Evolutionary conservation across 2,888 invertebrate species (phyloP).

Genomic region (Disparrhopalites patrizii): DNA sequence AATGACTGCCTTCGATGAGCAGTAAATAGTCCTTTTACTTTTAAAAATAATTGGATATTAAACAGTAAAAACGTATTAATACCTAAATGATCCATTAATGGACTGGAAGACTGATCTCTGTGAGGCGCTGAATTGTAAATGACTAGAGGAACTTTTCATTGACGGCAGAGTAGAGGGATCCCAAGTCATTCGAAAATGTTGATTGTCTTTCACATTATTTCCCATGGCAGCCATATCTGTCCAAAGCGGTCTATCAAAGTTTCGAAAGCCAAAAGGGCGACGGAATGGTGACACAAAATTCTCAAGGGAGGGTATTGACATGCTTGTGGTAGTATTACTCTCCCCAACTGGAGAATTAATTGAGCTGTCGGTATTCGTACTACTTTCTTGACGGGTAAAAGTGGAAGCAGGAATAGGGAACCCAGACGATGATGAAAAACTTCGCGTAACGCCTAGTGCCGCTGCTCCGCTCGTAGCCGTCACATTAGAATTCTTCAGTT

Average conservation of each 20-base stretch:
- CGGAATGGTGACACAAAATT: constrained; percentile 40
- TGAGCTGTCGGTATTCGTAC: constrained; percentile 12
- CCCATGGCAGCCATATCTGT: constrained; percentile 42
- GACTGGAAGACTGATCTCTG: constrained; percentile 41
- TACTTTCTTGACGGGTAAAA: constrained; percentile 17
- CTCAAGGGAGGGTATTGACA: constrained; percentile 32
- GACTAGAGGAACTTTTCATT: constrained; percentile 38
- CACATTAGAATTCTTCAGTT: constrained; percentile 16
- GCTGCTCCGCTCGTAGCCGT: background rate
- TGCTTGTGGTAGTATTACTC: constrained; percentile 4
- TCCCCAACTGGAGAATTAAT: constrained; percentile 24
- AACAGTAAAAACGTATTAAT: background rate
- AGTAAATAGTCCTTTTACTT: background rate
- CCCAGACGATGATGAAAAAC: constrained; percentile 44
- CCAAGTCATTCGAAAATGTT: constrained; percentile 41
- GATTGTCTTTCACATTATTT: constrained; percentile 27
- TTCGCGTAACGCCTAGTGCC: constrained; percentile 40
- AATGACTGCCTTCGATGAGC: too few relatives aligned
- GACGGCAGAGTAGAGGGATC: constrained; percentile 37
- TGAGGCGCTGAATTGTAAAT: constrained; percentile 44
- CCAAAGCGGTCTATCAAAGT: constrained; percentile 47
- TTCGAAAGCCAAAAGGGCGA: constrained; percentile 45
- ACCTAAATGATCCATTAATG: constrained; percentile 38
- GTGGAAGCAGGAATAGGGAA: constrained; percentile 37
- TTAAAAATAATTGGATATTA: background rate